Evolutionary conservation across 2,888 invertebrate species (phyloP), one percentile per base, ranked within the genome.

Genomic region (Craniophora ligustri): DNA sequence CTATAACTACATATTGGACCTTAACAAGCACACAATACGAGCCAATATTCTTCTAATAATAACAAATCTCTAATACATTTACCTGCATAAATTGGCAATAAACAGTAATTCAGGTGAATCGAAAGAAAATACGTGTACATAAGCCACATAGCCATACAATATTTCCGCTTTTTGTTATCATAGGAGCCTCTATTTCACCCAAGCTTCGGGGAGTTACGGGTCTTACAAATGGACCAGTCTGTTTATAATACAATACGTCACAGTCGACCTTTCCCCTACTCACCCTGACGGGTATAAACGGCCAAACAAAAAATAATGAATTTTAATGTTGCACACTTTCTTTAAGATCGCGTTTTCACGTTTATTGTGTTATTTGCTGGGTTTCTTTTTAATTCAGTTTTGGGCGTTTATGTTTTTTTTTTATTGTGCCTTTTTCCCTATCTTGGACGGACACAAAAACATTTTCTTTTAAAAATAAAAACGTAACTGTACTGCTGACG

Each of bases 51-150:
- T 14, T 19, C 21, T 32, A 49, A 67, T 50, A 56, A 45, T 40
- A 62, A 44, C 67, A 61, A 68, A 68, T 61, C 66, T 54, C 32
- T 61, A 40, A 15, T 18, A 15, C 32, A 42, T 23, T 34, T 49
- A 55, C 71, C 57, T 66, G 62, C 41, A 62, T 70, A 55, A 66
- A 50, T 45, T 47, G n/a, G 31, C 18, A 66, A 70, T 53, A 70
- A 62, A 46, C 40, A 28, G 32, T 41, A 28, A 45, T 55, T 39
- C 39, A 26, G 40, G 11, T 39, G 47, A 60, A 47, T 60, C 38
- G 23, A 16, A 21, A 28, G 28, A 41, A 41, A 53, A 68, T 42
- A 50, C 28, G 30, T 28, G 28, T 32, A 28, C 13, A 40, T 31
- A 28, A 5, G 13, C 7, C 19, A 23, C 32, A 39, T 56, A 41